Base-by-base conservation (phyloP, 2,113 vertebrate species). In the Panurus biarmicus region DNA sequence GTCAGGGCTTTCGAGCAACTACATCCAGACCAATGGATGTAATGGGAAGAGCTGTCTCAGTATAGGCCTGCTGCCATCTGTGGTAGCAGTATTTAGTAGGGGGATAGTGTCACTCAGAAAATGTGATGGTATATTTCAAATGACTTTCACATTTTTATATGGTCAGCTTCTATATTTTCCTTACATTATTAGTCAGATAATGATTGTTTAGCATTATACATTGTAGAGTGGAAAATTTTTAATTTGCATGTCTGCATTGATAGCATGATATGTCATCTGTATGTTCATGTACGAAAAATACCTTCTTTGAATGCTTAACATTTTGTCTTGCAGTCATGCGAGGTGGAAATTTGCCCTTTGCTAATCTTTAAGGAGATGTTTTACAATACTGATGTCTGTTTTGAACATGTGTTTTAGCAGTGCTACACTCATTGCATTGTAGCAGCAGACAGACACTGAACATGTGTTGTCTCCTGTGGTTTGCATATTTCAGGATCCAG, bases 211-310 rank as follows among this genome's bases (percentile, higher is more conserved):
- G 35, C 8, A 2, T 66, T 45, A 14, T 61, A 44, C 8, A 5
- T 29, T 22, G 14, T 40, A 42, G 53, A 56, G 72, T n/a, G n/a
- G 18, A 79, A 75, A 29, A 23, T 1, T 54, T 11, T 31, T 62
- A 12, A 25, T 88, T 82, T 84, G 15, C 18, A 1, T 36, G 4
- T 65, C 35, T 50, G 7, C 12, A 9, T 47, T 77, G 56, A 6
- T 67, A 35, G 35, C 1, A 0, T 33, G n/a, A 1, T 31, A 12
- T 73, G 5, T 28, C 15, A 1, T 25, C 5, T 47, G 1, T 67
- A 5, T 67, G 28, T 60, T 60, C 48, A 2, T 21, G 18, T 26
- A 33, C 21, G 7, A 58, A 21, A 57, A 83, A 58, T 53, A n/a
- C 7, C 21, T 72, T 48, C 29, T 67, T 65, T 80, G 62, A 69